Conservation (phyloP, 2,113 vertebrate species). For the Lophius piscatorius region DNA sequence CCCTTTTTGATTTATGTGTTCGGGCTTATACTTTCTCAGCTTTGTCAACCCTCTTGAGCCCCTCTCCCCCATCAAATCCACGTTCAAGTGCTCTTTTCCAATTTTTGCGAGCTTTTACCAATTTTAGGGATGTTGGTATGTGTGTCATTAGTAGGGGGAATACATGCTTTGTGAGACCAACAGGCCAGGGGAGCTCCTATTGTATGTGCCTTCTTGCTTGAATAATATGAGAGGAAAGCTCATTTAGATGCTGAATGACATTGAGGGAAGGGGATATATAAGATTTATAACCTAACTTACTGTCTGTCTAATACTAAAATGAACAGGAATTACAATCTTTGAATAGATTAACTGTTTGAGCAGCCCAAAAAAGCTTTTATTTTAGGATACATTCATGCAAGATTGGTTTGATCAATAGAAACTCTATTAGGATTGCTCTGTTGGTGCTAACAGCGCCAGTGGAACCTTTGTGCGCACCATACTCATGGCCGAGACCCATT, state of each 20-base stretch:
- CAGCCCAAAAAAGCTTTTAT: neutral
- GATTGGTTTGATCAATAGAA: too few species aligned
- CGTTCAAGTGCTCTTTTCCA: constrained; percentile 62
- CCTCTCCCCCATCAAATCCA: constrained; percentile 47
- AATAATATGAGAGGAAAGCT: constrained; percentile 31
- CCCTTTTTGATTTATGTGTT: constrained; percentile 43
- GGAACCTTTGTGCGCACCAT: too few species aligned
- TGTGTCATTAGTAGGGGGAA: constrained; percentile 30
- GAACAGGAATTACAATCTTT: constrained; percentile 8
- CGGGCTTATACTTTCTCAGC: constrained; percentile 43
- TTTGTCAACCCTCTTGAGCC: constrained; percentile 54
- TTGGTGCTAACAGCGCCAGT: too few species aligned
- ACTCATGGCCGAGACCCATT: too few species aligned
- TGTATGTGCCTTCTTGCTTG: constrained; percentile 15
- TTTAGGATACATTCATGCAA: too few species aligned
- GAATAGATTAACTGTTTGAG: constrained; percentile 7
- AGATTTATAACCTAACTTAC: neutral
- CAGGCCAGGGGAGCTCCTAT: constrained; percentile 24
- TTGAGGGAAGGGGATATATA: neutral
- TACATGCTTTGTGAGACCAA: constrained; percentile 39
- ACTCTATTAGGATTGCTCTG: too few species aligned
- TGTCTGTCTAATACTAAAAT: constrained; percentile 4
- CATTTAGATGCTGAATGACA: constrained; percentile 38
- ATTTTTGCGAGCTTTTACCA: constrained; percentile 42
- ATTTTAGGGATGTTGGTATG: constrained; percentile 33